Evolutionary conservation across 2,113 vertebrate genomes (phyloP).

Genomic region (Dromiciops gliroides): DNA sequence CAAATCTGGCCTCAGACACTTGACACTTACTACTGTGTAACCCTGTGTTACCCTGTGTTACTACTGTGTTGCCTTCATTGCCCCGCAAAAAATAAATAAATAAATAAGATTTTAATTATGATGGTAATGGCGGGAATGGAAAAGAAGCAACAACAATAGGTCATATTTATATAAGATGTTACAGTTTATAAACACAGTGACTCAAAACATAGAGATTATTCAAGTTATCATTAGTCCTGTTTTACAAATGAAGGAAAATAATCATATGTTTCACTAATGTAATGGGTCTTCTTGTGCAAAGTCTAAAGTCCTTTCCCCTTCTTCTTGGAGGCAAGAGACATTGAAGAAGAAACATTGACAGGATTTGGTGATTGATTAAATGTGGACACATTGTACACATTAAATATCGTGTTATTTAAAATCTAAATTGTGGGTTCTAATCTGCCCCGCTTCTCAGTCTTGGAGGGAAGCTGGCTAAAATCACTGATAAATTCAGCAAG

Average conservation of each 20-base stretch:
- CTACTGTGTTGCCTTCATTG: too few species aligned
- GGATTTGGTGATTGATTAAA: not conserved
- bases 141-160: not conserved
- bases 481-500: too few species aligned
- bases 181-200: not conserved
- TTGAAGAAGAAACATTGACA: not conserved
- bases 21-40: too few species aligned
- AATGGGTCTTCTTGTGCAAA: not conserved
- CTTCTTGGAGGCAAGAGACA: not conserved
- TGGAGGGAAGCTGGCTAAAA: too few species aligned
- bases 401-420: too few species aligned
- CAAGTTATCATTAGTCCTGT: not conserved
- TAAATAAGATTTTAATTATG: not conserved
- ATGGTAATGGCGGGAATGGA: not conserved
- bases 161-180: not conserved
- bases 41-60: too few species aligned
- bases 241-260: not conserved
- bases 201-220: not conserved
- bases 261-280: not conserved
- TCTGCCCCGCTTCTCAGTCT: too few species aligned
- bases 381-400: not conserved
- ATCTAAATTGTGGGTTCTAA: too few species aligned
- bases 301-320: not conserved
- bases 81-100: too few species aligned
- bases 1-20: too few species aligned